Evolutionary conservation across 2,113 vertebrate genomes (phyloP).

Genomic region (Ascaphus truei): DNA sequence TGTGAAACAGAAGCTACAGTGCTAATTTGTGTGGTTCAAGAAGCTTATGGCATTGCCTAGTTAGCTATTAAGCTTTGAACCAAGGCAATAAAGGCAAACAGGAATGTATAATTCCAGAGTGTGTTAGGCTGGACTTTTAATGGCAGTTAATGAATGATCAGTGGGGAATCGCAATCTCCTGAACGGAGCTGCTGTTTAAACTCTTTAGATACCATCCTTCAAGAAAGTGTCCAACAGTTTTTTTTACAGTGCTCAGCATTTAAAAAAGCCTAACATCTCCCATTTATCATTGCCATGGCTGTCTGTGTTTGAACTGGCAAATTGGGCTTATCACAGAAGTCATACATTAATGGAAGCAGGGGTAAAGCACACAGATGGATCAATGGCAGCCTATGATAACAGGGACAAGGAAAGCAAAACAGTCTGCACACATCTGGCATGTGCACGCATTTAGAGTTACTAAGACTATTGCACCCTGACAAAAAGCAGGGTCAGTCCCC

Average conservation of each 20-base stretch:
- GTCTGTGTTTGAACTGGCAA: slow-evolving; percentile 16
- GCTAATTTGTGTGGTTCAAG: no score
- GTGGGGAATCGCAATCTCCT: slow-evolving; percentile 18
- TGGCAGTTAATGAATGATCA: slow-evolving; percentile 7
- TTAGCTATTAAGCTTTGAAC: no score
- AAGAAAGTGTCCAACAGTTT: no score
- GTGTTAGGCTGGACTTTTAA: no score
- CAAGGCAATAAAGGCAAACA: no score
- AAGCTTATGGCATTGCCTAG: no score
- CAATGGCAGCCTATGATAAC: slow-evolving; percentile 37
- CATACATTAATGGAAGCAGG: neutral
- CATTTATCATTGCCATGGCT: slow-evolving; percentile 13
- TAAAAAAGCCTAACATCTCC: no score
- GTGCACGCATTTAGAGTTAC: slow-evolving; percentile 40
- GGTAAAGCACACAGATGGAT: neutral
- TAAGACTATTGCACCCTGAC: slow-evolving; percentile 39
- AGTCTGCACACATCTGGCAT: slow-evolving; percentile 44
- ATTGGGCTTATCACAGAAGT: neutral
- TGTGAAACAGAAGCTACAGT: no score
- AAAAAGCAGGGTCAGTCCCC: slow-evolving; percentile 39
- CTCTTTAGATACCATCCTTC: neutral
- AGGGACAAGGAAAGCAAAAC: slow-evolving; percentile 40
- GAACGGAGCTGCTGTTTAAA: slow-evolving; percentile 11
- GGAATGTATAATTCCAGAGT: no score
- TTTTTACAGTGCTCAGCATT: slow-evolving; percentile 6